Percentiles rank a stretch among this genome's conserved stretches.
Conservation (phyloP, 92 coral and sea anemone species). For the Metridium senile region DNA sequence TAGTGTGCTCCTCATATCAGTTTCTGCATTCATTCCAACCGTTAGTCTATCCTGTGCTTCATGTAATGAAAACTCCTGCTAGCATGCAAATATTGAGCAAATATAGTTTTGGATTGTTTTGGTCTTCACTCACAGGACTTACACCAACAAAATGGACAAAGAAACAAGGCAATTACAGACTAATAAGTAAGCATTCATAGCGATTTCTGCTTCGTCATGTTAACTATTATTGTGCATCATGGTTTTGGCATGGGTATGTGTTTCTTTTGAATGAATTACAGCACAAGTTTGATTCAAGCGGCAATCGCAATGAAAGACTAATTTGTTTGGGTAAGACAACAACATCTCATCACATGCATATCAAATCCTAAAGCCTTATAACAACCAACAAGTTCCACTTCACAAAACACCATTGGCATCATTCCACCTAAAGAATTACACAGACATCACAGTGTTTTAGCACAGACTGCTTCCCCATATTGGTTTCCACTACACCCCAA, state of each 20-base stretch:
- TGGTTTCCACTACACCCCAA: no score
- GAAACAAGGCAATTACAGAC: background rate
- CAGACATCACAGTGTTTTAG: background rate
- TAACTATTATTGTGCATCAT: background rate
- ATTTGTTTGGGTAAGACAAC: background rate
- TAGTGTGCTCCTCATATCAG: background rate
- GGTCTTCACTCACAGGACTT: background rate
- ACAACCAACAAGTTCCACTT: background rate
- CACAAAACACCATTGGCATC: background rate
- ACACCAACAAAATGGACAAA: background rate
- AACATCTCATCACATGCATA: background rate
- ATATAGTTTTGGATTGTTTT: slow-evolving; percentile 1
- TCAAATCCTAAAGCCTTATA: background rate
- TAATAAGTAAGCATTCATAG: background rate
- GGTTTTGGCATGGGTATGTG: background rate
- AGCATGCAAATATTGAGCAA: background rate
- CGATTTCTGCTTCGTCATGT: no score
- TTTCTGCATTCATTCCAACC: background rate
- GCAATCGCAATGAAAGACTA: background rate
- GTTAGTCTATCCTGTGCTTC: background rate
- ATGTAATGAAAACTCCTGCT: background rate
- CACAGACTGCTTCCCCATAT: no score
- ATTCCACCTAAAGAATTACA: no score
- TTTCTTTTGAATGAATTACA: background rate
- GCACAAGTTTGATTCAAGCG: slow-evolving; percentile 1